Base-by-base conservation (phyloP, 2,113 vertebrate genomes). In the Tyto alba region DNA sequence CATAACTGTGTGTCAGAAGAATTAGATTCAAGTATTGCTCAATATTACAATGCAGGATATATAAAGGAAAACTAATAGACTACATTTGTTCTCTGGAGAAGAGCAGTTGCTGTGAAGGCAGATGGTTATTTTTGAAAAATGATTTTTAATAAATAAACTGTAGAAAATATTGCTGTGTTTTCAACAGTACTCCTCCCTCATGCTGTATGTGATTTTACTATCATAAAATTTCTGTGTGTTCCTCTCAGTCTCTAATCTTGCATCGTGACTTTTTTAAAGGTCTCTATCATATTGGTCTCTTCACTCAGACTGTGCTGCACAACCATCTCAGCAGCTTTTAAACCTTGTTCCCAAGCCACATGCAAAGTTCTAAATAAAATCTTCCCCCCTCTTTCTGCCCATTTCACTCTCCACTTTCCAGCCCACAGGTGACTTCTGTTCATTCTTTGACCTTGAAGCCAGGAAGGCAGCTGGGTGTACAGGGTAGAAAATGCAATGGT, bases 41-140 rank as follows among this genome's bases (percentile, higher is more conserved):
- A 72, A 38, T 77, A 53, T 92, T 81, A 63, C 91, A 83, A 60
- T 62, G 63, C 56, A 80, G 89, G 56, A 34, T 74, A 36, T 64
- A 80, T 57, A 93, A 87, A 93, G 25, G 60, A 91, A 95, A 91
- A 77, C 91, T 87, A 95, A 96, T 93, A 92, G 89, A 77, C 40
- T 53, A 21, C 47, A 52, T 94, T 81, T 90, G 38, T 86, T 85
- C 72, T 81, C 92, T 63, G 34, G 76, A 95, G 92, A 68, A 76
- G 67, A 91, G 55, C 73, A 69, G 63, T 90, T 83, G 63, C 74
- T 67, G 26, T 64, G 88, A 72, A 95, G 30, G 59, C 67, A 95
- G 82, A 86, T 84, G 56, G 40, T 59, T 90, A 45, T 85, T 95
- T 86, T 86, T 89, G 77, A 93, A 78, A 73, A 83, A 27, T 34